Percentiles rank a stretch among this genome's conserved stretches.
Conservation (phyloP, 2,888 invertebrate genomes). For the Andrena camellia region DNA sequence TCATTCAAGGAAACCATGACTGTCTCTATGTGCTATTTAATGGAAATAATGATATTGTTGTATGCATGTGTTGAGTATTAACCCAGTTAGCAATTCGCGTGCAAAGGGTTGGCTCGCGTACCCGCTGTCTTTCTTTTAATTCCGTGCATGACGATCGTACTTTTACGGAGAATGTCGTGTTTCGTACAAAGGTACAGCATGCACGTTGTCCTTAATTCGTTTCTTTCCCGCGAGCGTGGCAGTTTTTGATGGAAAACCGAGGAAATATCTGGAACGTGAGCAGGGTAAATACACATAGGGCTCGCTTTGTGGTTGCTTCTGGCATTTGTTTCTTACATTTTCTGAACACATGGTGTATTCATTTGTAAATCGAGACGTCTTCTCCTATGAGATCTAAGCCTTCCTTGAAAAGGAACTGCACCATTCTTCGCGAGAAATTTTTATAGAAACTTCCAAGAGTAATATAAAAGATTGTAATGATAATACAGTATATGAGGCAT, state of each 20-base stretch:
- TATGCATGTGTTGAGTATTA: neutral
- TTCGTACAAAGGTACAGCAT: neutral
- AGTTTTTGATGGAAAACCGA: neutral
- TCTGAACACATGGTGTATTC: neutral
- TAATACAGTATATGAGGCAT: too few species aligned
- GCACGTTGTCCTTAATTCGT: constrained; percentile 2
- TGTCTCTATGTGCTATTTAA: neutral
- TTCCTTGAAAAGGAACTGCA: neutral
- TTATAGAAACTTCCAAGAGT: too few species aligned
- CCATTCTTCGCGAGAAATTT: too few species aligned
- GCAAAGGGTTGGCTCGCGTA: neutral
- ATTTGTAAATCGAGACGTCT: neutral
- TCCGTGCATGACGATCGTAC: constrained; percentile 4
- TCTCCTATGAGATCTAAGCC: neutral
- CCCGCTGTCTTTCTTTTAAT: constrained; percentile 15
- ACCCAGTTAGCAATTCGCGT: constrained; percentile 33
- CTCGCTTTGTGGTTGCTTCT: neutral
- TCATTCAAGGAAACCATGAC: neutral
- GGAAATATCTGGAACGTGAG: neutral
- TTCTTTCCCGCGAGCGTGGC: neutral
- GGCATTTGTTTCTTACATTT: neutral
- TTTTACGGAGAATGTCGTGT: neutral
- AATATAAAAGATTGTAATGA: too few species aligned
- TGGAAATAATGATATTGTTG: neutral
- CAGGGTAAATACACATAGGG: neutral